phyloP scores from a whole-genome alignment of 2,113 vertebrate species.

The Geothlypis trichas region DNA sequence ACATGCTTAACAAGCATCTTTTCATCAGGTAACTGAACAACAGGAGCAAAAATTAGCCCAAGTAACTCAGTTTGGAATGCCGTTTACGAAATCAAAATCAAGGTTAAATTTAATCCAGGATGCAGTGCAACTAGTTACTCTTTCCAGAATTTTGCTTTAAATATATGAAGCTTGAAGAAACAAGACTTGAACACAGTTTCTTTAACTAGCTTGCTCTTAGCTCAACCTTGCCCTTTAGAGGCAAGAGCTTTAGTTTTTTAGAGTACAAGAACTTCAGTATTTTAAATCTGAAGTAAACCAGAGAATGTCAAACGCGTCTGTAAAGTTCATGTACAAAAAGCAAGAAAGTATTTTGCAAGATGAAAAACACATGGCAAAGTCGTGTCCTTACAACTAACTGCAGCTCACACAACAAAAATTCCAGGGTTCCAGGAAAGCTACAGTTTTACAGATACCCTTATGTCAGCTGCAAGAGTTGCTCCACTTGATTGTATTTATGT shows the following conservation, averaged over 20 bases:
- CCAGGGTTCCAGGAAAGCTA: neutral
- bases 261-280: neutral
- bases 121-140: neutral
- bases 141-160: neutral
- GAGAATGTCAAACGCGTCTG: neutral
- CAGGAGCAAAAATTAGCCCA: neutral
- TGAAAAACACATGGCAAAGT: neutral
- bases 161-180: neutral
- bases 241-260: neutral
- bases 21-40: neutral
- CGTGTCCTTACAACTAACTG: neutral
- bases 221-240: neutral
- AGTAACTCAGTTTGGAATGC: neutral
- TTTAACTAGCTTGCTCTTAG: neutral
- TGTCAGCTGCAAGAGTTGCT: neutral
- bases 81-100: neutral
- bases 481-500: neutral
- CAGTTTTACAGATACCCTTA: neutral
- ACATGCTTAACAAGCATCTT: neutral
- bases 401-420: neutral
- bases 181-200: neutral
- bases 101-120: neutral
- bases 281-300: constrained; percentile 3
- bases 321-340: neutral
- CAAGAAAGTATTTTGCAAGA: neutral